Evolutionary conservation across 2,797 vertebrate species (phyloP).

Genomic region (Arnoldichthys spilopterus): DNA sequence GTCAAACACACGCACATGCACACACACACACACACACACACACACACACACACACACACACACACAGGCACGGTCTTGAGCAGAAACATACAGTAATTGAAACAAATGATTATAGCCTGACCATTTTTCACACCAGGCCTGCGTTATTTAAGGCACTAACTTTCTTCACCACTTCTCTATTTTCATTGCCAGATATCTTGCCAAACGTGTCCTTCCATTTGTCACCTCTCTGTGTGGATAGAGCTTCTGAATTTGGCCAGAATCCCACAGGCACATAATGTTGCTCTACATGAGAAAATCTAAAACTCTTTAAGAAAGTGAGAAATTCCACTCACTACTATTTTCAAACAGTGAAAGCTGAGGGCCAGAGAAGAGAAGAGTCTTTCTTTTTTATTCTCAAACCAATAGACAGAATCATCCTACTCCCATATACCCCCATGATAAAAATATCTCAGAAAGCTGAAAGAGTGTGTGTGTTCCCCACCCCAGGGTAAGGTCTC

Average conservation of each 20-base stretch:
- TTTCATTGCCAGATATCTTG: neutral
- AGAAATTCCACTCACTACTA: slow-evolving; percentile 23
- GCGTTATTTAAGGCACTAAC: neutral
- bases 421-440: slow-evolving; percentile 54
- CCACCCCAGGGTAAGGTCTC: slow-evolving; percentile 81
- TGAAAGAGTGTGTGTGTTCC: slow-evolving; percentile 57
- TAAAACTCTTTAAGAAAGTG: slow-evolving; percentile 27
- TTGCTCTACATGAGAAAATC: slow-evolving; percentile 19
- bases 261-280: neutral
- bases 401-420: slow-evolving; percentile 46
- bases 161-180: neutral
- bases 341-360: slow-evolving; percentile 37
- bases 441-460: slow-evolving; percentile 54
- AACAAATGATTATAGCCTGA: slow-evolving; percentile 56
- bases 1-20: slow-evolving; percentile 54
- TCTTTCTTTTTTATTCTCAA: slow-evolving; percentile 21
- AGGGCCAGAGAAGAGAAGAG: slow-evolving; percentile 36
- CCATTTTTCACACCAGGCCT: slow-evolving; percentile 5
- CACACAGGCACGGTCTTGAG: slow-evolving; percentile 53
- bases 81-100: slow-evolving; percentile 51
- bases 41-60: slow-evolving; percentile 49
- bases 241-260: neutral
- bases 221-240: neutral
- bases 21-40: slow-evolving; percentile 55
- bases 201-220: slow-evolving; percentile 5